Base-by-base conservation (phyloP, 2,888 invertebrate species). In the Dione juno region DNA sequence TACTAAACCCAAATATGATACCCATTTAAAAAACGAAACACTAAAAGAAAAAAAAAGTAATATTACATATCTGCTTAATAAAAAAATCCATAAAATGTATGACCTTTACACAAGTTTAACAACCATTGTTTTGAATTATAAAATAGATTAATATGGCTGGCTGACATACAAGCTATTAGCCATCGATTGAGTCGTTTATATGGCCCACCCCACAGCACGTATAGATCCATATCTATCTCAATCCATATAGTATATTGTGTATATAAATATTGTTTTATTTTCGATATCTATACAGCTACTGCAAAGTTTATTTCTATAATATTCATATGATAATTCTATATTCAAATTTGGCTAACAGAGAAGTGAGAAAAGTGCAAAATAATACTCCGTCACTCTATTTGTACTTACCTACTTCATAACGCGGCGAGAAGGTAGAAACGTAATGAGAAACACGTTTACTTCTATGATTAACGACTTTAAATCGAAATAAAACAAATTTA, bases 81-180 rank as follows among this genome's bases (percentile, higher is more conserved):
- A 21, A 10, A n/a, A 61, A 61, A 61, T 61, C 59, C n/a, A 61
- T 61, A 28, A n/a, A 21, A 21, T 28, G 21, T n/a, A 6, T 28
- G 59, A 43, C 43, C 59, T 54, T 54, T 35, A 45, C 43, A 40
- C 41, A 21, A 61, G 10, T 43, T n/a, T 43, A 6, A 45, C 1
- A 28, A 10, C 11, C 2, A 43, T 61, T n/a, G 28, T 21, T 45
- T n/a, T 43, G 43, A 61, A 61, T 61, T 45, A 61, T 59, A 21
- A 59, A 41, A 41, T 41, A 43, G 43, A 43, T 10, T n/a, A 28
- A 61, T 61, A 54, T 11, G 37, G 54, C 35, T 37, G 16, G 54
- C 35, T 37, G 28, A 13, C 16, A 1, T 21, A 54, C 9, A 1
- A 10, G 35, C 35, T 54, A 54, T 54, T 37, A 54, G 54, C 10